Base-by-base conservation (phyloP, 2,113 vertebrate species). In the Myiozetetes cayanensis region DNA sequence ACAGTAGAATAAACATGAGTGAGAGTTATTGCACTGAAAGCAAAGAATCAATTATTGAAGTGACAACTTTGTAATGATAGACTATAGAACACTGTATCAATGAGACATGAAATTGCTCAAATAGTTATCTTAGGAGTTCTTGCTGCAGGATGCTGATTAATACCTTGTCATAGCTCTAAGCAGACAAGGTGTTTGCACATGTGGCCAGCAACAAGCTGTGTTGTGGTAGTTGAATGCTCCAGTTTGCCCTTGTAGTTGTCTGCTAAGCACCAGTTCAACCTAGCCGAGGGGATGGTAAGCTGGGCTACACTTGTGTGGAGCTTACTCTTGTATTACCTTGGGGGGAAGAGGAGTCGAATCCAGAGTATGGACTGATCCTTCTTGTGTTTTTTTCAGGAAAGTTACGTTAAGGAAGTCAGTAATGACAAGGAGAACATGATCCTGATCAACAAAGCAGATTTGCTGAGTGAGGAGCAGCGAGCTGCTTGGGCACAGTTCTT, bases 371-470 rank as follows among this genome's bases (percentile, higher is more conserved):
- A 50, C 37, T 65, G 58, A 77, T 74, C 39, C 16, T 85, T 75
- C n/a, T 79, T 28, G 90, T 82, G 79, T 91, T 83, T 87, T 94
- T 33, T 86, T 33, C 63, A 99, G 99, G 99, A 99, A 79, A 89
- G 95, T 10, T 99, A 99, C 0, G 99, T 99, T 27, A 99, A 98
- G 77, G 99, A 99, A 77, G 95, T 99, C 22, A 98, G 98, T 22
- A 63, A 44, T 20, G 79, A 98, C 46, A 99, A 99, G 95, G 98
- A 99, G 90, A 99, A 99, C 92, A 98, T 99, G 96, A 94, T 99
- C 75, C 97, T 99, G 81, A 97, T 99, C 91, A 99, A 99, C 96
- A 99, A 99, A 95, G 99, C 99, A 0, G 99, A 99, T 94, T 73
- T 99, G 90, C 90, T 99, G 93, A 99, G 98, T 56, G 95, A 97